Percentiles rank a stretch among this genome's conserved stretches.
phyloP scores from a whole-genome alignment of 2,797 vertebrate genomes.

The Onychomys torridus region DNA sequence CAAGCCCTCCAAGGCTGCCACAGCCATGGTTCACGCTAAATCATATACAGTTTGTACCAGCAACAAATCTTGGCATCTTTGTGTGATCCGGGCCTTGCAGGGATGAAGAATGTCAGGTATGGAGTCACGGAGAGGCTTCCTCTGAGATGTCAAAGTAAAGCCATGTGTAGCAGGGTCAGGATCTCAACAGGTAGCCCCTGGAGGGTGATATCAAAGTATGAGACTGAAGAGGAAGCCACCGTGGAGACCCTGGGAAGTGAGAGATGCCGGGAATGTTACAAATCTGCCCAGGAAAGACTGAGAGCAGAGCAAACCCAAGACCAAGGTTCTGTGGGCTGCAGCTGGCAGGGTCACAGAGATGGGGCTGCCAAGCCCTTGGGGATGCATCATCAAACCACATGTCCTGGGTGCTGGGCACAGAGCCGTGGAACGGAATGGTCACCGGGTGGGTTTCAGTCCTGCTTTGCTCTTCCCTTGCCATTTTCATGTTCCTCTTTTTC shows the following conservation, averaged over 20 bases:
- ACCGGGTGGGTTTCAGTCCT: not conserved
- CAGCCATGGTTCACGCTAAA: not conserved
- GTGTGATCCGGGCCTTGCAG: not conserved
- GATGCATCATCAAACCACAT: not conserved
- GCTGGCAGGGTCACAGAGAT: not conserved
- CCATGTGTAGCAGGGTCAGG: not conserved
- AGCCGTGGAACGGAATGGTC: too few relatives aligned
- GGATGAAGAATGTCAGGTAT: not conserved
- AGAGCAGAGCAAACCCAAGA: not conserved
- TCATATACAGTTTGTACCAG: not conserved
- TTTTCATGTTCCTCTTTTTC: not conserved
- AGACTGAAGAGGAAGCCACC: not conserved
- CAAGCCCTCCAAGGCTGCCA: too few relatives aligned
- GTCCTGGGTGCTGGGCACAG: not conserved
- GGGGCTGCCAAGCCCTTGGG: not conserved
- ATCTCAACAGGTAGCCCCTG: not conserved
- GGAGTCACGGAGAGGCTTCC: not conserved
- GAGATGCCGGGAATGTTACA: not conserved
- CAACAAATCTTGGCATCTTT: not conserved
- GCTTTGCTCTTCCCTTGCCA: not conserved
- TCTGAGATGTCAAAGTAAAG: not conserved
- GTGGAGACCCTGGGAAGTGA: not conserved
- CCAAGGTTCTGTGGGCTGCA: not conserved
- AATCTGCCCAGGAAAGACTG: not conserved
- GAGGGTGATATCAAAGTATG: not conserved